Percentiles rank a stretch among this genome's conserved stretches.
Evolutionary conservation across 2,888 invertebrate species (phyloP).

Genomic region (Pristionchus arcanus): DNA sequence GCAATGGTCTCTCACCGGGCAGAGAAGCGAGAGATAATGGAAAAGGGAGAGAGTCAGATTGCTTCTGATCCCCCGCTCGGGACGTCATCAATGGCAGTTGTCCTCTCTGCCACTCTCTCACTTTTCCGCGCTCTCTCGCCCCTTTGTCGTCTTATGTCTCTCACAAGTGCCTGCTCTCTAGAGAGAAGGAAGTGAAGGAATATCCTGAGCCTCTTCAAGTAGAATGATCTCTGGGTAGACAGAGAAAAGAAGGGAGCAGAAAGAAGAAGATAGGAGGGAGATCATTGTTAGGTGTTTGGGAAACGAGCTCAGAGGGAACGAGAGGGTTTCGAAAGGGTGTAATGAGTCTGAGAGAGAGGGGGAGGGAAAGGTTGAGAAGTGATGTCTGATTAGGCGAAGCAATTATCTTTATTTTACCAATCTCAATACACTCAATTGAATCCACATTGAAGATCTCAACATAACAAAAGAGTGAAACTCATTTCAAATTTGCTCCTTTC

Average conservation of each 20-base stretch:
- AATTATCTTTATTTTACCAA: background rate
- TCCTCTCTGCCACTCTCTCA: background rate
- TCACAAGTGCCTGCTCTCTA: background rate
- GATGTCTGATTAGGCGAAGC: background rate
- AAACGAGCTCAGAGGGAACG: constrained; percentile 7
- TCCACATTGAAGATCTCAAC: too few species aligned
- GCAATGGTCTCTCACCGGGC: too few species aligned
- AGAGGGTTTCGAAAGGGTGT: constrained; percentile 26
- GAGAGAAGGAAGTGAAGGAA: background rate
- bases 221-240: background rate
- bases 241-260: background rate
- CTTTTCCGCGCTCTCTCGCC: background rate
- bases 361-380: background rate
- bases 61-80: background rate
- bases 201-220: background rate
- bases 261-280: background rate
- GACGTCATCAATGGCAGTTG: constrained; percentile 30
- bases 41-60: background rate
- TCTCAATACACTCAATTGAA: background rate
- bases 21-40: too few species aligned
- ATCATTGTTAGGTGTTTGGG: background rate
- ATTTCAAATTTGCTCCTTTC: background rate
- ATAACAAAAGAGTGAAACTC: background rate
- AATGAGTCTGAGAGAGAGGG: background rate
- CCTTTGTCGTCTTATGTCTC: background rate